phyloP scores from a whole-genome alignment of 2,113 vertebrate genomes.

The Anoura caudifer region DNA sequence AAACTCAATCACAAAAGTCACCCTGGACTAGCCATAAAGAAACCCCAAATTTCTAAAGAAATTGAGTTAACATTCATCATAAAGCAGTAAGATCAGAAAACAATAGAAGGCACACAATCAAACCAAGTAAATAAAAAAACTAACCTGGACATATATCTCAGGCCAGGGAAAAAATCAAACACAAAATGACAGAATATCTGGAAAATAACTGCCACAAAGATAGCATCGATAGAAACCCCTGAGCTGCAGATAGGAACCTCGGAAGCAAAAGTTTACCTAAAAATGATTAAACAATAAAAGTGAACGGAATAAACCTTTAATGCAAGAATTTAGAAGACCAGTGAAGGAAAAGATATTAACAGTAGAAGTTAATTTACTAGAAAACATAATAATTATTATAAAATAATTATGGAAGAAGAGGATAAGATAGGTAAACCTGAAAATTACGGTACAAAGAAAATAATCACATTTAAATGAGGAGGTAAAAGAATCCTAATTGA shows the following conservation, averaged over 20 bases:
- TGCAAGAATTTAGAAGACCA: neutral
- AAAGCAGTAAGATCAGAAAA: neutral
- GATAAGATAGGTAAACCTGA: too few species aligned
- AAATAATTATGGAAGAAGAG: too few species aligned
- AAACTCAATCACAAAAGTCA: neutral
- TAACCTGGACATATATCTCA: neutral
- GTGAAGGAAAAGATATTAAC: neutral
- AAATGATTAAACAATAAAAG: neutral
- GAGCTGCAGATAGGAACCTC: neutral
- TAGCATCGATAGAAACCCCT: neutral
- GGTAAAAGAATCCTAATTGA: too few species aligned
- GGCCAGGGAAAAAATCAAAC: neutral
- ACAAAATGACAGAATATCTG: neutral
- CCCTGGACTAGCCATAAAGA: neutral
- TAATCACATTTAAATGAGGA: too few species aligned
- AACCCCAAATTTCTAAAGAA: neutral
- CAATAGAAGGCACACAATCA: neutral
- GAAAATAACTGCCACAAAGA: neutral
- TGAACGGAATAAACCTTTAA: neutral
- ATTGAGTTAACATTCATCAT: neutral
- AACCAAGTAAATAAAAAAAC: neutral
- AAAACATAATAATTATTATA: too few species aligned
- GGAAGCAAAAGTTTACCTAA: neutral
- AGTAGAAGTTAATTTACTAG: neutral
- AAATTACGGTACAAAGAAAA: too few species aligned